phyloP scores from a whole-genome alignment of 23 tunicate genomes.

The Trididemnum miniatum region DNA sequence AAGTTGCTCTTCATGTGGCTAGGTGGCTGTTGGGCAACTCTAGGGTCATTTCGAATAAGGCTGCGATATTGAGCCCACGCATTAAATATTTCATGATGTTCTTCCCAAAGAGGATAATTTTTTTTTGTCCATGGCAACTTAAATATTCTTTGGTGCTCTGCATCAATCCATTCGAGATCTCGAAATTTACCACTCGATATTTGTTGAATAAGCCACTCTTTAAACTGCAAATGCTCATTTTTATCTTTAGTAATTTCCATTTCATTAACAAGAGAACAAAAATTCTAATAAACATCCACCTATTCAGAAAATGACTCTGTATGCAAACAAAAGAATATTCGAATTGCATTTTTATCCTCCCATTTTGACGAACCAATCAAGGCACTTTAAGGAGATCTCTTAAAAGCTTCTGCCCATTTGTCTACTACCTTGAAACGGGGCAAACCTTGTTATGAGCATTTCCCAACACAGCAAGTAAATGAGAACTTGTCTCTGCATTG shows the following conservation, averaged over 20 bases:
- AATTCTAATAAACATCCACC: too few species aligned
- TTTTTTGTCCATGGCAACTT: conserved; percentile 85
- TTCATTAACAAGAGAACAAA: not conserved
- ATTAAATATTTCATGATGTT: conserved; percentile 72
- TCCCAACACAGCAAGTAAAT: too few species aligned
- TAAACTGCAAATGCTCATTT: conserved; percentile 47
- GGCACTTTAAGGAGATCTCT: too few species aligned
- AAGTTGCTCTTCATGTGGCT: conserved; percentile 68
- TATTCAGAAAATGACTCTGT: too few species aligned
- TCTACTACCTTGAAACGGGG: too few species aligned
- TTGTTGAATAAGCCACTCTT: conserved; percentile 62
- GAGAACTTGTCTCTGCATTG: too few species aligned
- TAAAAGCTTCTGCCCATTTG: too few species aligned
- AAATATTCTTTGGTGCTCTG: conserved; percentile 51
- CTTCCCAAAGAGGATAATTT: conserved; percentile 77
- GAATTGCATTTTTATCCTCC: too few species aligned
- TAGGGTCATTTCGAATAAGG: conserved; percentile 10
- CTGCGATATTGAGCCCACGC: conserved; percentile 75
- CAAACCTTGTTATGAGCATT: too few species aligned
- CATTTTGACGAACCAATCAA: too few species aligned
- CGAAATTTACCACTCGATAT: conserved; percentile 52
- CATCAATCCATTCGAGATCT: conserved; percentile 80
- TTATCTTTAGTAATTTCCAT: not conserved
- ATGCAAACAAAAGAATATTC: too few species aligned
- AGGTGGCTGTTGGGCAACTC: conserved; percentile 10